Conservation (phyloP, 2,113 vertebrate genomes). For the Meriones unguiculatus region DNA sequence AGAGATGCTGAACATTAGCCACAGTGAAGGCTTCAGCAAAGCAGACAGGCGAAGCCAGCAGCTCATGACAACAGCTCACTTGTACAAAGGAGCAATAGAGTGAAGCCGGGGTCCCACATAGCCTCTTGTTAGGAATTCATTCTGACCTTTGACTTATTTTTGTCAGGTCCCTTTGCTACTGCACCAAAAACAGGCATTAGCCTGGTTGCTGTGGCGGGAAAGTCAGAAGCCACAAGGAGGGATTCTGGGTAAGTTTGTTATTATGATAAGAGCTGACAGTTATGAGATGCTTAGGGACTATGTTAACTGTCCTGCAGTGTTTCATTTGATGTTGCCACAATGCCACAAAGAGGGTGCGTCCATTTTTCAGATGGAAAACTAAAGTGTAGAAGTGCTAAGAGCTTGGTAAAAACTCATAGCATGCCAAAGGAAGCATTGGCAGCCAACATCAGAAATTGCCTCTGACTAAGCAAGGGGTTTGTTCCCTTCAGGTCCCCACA, state of each 20-base stretch:
- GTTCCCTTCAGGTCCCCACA: not conserved
- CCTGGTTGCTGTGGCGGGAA: conserved; percentile 97
- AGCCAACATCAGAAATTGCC: not conserved
- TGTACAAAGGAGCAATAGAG: not conserved
- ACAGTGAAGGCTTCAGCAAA: not conserved
- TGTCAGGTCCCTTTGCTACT: conserved; percentile 88
- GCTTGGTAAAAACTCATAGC: not conserved
- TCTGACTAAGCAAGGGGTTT: not conserved
- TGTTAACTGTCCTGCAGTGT: not conserved
- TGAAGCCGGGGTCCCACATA: not conserved
- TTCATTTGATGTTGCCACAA: not conserved
- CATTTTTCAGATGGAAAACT: not conserved
- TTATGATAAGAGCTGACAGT: not conserved
- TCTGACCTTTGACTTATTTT: not conserved
- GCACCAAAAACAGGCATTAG: conserved; percentile 95
- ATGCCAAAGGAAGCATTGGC: not conserved
- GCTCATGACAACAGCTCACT: not conserved
- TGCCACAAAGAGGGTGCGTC: not conserved
- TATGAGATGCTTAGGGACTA: not conserved
- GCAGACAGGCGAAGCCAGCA: rapidly evolving
- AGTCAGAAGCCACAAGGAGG: conserved; percentile 95
- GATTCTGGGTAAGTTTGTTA: conserved; percentile 92
- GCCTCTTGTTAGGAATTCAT: not conserved
- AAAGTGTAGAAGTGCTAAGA: not conserved
- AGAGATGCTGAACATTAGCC: not conserved